phyloP scores from a whole-genome alignment of 2,888 invertebrate genomes.

The Orchesellides sinensis region DNA sequence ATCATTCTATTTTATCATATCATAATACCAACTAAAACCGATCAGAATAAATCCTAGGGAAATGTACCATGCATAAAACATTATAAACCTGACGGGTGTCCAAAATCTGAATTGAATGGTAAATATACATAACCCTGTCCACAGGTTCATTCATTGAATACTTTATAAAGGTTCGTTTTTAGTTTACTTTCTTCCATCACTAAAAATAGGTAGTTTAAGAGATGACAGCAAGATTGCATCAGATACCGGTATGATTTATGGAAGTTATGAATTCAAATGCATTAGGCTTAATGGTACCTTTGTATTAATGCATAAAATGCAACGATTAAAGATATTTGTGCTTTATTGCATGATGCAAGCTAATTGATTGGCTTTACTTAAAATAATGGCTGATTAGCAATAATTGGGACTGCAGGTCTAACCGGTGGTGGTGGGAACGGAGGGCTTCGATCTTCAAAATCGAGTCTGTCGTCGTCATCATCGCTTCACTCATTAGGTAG shows the following conservation, averaged over 20 bases:
- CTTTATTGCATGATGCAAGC: not conserved
- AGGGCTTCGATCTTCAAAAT: constrained; percentile 69
- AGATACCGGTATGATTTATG: not conserved
- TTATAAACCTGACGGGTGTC: no score
- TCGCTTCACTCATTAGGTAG: constrained; percentile 70
- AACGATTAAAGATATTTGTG: no score
- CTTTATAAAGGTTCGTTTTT: not conserved
- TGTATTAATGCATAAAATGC: not conserved
- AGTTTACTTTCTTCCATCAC: not conserved
- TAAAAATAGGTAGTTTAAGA: not conserved
- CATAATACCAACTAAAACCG: no score
- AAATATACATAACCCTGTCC: not conserved
- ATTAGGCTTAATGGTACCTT: not conserved
- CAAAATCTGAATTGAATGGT: no score
- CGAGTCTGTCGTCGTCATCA: constrained; percentile 70
- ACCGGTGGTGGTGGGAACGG: constrained; percentile 60
- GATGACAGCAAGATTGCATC: constrained; percentile 5
- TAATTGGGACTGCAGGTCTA: constrained; percentile 68
- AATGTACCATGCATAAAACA: no score
- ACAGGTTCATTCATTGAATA: not conserved
- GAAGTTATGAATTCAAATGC: not conserved
- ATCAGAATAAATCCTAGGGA: no score
- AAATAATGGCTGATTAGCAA: not conserved
- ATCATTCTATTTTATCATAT: no score
- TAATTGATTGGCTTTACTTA: not conserved